These are phyloP conservation scores for Panthera uncia DNA, from an alignment of 2,113 vertebrate species.

Conservation along the genomic window DNA sequence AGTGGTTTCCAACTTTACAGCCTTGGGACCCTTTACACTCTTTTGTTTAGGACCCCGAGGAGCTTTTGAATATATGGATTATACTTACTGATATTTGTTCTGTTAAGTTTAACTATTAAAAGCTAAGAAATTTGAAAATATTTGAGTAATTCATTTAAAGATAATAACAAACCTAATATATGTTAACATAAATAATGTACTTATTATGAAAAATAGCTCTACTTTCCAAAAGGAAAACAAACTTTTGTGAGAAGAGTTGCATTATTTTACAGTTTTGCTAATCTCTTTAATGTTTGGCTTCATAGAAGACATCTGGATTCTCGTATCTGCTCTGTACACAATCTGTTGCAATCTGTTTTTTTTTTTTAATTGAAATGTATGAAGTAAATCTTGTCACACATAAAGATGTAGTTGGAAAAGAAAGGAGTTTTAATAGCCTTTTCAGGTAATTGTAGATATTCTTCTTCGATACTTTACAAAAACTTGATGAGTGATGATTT, in stretches of 20 bases:
- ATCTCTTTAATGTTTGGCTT: background rate
- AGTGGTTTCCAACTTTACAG: background rate
- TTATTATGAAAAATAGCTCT: background rate
- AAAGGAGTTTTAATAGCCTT: background rate
- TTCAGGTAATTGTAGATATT: background rate
- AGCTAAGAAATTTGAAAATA: background rate
- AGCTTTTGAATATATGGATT: background rate
- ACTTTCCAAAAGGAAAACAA: background rate
- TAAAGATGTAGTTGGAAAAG: background rate
- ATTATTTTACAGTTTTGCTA: background rate
- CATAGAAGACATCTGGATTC: background rate
- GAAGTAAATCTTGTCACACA: conserved; percentile 13
- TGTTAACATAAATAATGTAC: background rate
- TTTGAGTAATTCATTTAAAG: background rate
- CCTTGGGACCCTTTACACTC: background rate
- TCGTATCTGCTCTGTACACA: background rate
- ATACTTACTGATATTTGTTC: background rate
- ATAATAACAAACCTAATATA: background rate
- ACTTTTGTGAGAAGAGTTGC: background rate
- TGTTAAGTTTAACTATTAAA: background rate
- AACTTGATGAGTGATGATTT: background rate
- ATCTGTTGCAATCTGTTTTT: background rate
- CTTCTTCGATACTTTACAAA: background rate
- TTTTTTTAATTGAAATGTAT: background rate
- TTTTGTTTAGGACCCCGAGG: background rate